A percentile compares a stretch with the other conserved stretches of the same genome.
These are phyloP conservation scores for Lacanobia oleracea DNA, from an alignment of 2,888 invertebrate genomes.

Conservation along the genomic window DNA sequence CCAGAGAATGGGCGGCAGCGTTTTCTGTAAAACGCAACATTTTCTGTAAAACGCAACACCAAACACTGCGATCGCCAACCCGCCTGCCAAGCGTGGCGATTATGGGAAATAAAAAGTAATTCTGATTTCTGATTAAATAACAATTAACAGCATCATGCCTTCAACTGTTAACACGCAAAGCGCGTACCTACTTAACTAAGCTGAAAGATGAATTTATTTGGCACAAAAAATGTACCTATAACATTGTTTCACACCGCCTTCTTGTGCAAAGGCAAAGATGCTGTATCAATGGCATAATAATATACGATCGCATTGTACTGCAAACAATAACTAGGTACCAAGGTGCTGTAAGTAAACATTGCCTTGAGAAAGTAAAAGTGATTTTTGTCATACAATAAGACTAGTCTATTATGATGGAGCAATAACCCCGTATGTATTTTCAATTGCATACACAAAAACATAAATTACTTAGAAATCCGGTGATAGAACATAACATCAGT, in stretches of 20 bases:
- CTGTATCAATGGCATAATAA: constrained; percentile 18
- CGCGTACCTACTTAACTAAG: constrained; percentile 3
- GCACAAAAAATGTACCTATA: neutral
- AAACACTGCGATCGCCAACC: too few relatives aligned
- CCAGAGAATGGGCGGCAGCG: too few relatives aligned
- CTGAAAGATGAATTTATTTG: too few relatives aligned
- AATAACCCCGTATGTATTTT: constrained; percentile 27
- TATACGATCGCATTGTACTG: constrained; percentile 45
- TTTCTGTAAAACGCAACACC: too few relatives aligned
- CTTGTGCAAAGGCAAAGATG: constrained; percentile 2
- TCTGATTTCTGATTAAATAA: too few relatives aligned
- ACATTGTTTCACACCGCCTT: constrained; percentile 5
- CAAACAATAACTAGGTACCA: constrained; percentile 38
- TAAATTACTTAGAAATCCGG: neutral
- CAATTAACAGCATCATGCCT: neutral
- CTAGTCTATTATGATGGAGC: constrained; percentile 24
- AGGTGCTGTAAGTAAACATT: constrained; percentile 28
- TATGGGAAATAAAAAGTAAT: too few relatives aligned
- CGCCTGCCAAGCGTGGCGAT: too few relatives aligned
- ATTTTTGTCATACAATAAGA: constrained; percentile 38
- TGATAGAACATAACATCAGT: neutral
- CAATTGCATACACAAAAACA: constrained; percentile 2
- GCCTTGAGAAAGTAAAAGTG: constrained; percentile 59
- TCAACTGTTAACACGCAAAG: neutral
- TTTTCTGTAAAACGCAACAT: too few relatives aligned